phyloP scores from a whole-genome alignment of 2,113 vertebrate species.

The Petrocephalus zakoni region DNA sequence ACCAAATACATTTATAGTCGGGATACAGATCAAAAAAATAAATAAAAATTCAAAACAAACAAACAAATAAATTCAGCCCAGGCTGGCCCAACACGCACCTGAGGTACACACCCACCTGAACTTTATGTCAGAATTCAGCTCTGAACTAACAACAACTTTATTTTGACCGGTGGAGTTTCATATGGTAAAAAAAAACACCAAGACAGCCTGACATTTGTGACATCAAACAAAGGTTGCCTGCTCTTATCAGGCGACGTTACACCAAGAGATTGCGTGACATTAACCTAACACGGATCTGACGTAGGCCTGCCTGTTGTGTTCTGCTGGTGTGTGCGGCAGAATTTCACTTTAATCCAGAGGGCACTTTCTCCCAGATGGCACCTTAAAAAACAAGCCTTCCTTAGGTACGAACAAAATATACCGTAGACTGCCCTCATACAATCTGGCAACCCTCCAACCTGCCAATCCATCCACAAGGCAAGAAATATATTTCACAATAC shows the following conservation, averaged over 20 bases:
- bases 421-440: neutral
- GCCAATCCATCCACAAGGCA: neutral
- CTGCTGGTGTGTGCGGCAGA: neutral
- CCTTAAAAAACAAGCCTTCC: neutral
- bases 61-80: neutral
- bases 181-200: neutral
- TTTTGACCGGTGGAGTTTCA: neutral
- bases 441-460: neutral
- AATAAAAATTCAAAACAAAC: neutral
- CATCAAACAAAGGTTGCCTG: conserved; percentile 5
- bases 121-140: neutral
- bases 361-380: neutral
- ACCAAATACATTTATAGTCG: neutral
- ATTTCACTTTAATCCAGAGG: neutral
- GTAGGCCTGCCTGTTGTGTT: neutral
- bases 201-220: neutral
- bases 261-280: neutral
- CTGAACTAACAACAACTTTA: neutral
- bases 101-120: neutral
- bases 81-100: neutral
- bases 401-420: neutral
- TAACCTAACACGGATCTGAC: neutral
- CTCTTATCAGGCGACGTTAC: neutral
- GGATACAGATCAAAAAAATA: neutral
- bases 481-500: neutral